phyloP scores from a whole-genome alignment of 2,888 invertebrate genomes.

The Lymantria dispar region DNA sequence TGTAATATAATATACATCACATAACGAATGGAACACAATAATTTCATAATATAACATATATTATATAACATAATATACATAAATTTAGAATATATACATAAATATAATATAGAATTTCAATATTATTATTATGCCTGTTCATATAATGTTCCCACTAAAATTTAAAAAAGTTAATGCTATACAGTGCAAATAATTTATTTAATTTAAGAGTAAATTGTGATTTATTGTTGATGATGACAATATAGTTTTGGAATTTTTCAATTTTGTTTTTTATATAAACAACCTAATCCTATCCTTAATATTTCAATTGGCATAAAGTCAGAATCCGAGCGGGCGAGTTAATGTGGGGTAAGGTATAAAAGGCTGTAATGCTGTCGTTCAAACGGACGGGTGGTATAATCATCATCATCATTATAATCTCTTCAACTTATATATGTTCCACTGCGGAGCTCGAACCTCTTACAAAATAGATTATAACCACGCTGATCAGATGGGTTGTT shows the following conservation, averaged over 20 bases:
- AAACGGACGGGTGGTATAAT: too few species aligned
- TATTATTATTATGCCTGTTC: neutral
- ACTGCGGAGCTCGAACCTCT: too few species aligned
- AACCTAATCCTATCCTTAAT: neutral
- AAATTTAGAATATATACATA: neutral
- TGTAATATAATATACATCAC: constrained; percentile 23
- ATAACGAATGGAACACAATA: constrained; percentile 24
- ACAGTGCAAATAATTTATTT: constrained; percentile 56
- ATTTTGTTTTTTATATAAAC: constrained; percentile 12
- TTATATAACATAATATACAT: neutral
- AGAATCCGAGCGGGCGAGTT: too few species aligned
- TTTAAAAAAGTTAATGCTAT: constrained; percentile 21
- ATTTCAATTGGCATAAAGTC: too few species aligned
- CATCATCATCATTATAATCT: too few species aligned
- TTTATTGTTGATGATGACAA: constrained; percentile 68
- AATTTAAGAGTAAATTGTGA: constrained; percentile 57
- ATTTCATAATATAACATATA: constrained; percentile 10
- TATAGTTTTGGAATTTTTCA: constrained; percentile 60
- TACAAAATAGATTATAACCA: too few species aligned
- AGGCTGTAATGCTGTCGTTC: too few species aligned
- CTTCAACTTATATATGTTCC: too few species aligned
- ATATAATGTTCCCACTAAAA: constrained; percentile 11
- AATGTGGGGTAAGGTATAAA: too few species aligned
- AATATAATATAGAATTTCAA: neutral
- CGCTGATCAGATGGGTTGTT: too few species aligned